Base-by-base conservation (phyloP, 2,113 vertebrate genomes). In the Arothron firmamentum region DNA sequence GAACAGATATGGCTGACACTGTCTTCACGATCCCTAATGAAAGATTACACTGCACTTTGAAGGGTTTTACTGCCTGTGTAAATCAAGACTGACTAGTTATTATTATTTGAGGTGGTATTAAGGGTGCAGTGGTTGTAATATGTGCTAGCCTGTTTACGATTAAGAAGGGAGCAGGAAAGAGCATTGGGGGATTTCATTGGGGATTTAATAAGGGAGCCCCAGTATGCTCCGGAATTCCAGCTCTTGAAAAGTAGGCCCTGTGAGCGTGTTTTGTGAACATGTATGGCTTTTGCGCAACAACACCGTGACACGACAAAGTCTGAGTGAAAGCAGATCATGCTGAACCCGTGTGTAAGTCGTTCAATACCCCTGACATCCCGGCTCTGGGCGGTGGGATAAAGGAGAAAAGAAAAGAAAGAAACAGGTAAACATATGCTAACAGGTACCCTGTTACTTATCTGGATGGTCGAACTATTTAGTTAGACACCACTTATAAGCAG, bases 61-160 rank as follows among this genome's bases (percentile, higher is more conserved):
- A 92, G 89, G 89, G 77, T 87, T 91, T 91, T 91, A 92, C 67
- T 80, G 85, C 87, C 81, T 87, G 80, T 84, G 86, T 91, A 92
- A 92, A 93, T 92, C 90, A 89, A 81, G 85, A 85, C 89, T 88
- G 90, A 93, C 91, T 88, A 88, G 85, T 81, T 89, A 90, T 91
- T 89, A 90, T 91, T 91, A 90, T 91, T 92, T 91, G 87, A 91
- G 88, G 87, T 86, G 86, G 89, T 88, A 91, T 91, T 92, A 92
- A 88, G 78, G 80, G 85, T 80, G 84, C 85, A 86, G 85, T 72
- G 82, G 83, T 62, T 78, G 73, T 79, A 84, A 81, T 80, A 77
- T 55, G 82, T 80, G 77, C 58, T 66, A 81, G 81, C 83, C 88
- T 91, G 88, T 87, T 91, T 81, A 88, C 77, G 84, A 91, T 89